Percentiles rank a stretch among this genome's conserved stretches.
These are phyloP conservation scores for Zeus faber DNA, from an alignment of 2,113 vertebrate species.

Conservation along the genomic window DNA sequence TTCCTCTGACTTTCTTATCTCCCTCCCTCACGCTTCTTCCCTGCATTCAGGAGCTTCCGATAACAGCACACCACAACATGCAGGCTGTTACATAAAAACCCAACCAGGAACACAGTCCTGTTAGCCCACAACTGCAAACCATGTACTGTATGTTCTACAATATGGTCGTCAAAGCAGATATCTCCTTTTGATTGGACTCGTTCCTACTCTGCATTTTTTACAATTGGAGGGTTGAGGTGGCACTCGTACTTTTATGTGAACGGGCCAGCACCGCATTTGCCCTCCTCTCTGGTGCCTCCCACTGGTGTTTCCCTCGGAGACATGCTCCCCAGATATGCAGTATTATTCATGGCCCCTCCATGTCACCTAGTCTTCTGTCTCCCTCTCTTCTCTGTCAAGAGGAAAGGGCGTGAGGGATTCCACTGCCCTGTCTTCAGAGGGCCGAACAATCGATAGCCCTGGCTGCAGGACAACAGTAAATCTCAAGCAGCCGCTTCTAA, in stretches of 20 bases:
- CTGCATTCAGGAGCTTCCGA: neutral
- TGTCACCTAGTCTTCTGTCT: conserved; percentile 7
- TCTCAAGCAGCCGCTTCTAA: conserved; percentile 18
- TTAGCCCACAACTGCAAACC: neutral
- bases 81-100: neutral
- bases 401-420: conserved; percentile 17
- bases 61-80: neutral
- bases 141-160: no score
- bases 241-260: no score
- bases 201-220: neutral
- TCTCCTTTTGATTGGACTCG: neutral
- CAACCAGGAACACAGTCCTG: neutral
- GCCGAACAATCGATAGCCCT: conserved; percentile 10
- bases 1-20: conserved; percentile 4
- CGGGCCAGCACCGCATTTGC: neutral
- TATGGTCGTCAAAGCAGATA: neutral
- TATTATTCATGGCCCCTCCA: no score
- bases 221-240: neutral
- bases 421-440: conserved; percentile 9
- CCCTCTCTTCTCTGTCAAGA: conserved; percentile 1
- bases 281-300: neutral
- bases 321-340: no score
- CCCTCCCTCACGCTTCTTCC: conserved; percentile 17
- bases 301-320: neutral
- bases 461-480: conserved; percentile 7